Percentiles rank a stretch among this genome's conserved stretches.
Conservation (phyloP, 1,140 invertebrate species). For the Spodoptera litura region DNA sequence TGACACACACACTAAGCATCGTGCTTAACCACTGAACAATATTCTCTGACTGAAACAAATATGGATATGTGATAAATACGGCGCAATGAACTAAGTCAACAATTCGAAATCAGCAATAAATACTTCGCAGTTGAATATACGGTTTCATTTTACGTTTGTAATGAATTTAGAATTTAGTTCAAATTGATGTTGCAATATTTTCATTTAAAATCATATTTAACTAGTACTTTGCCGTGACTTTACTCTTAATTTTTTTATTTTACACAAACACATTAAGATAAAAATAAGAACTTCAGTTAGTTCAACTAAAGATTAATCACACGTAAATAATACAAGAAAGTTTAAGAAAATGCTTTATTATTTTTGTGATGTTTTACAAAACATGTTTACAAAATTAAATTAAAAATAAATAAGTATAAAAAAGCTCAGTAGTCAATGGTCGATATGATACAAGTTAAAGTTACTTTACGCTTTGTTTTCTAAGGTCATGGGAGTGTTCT, state of each 20-base stretch:
- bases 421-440: background rate
- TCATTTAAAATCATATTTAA: background rate
- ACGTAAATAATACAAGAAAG: conserved; percentile 2
- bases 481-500: conserved; percentile 52
- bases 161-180: too few species aligned
- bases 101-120: conserved; percentile 21
- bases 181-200: background rate
- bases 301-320: background rate
- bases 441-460: background rate
- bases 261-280: too few species aligned
- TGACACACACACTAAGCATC: conserved; percentile 17
- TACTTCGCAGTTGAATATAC: background rate
- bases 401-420: conserved; percentile 28
- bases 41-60: conserved; percentile 14
- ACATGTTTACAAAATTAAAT: conserved; percentile 34
- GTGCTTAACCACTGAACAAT: background rate
- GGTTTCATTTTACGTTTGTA: conserved; percentile 26
- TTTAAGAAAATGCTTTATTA: conserved; percentile 50
- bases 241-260: too few species aligned
- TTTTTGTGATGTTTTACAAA: conserved; percentile 59
- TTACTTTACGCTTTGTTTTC: conserved; percentile 53
- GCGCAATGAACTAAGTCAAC: background rate
- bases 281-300: background rate
- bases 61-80: background rate
- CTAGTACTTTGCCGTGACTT: too few species aligned